These are phyloP conservation scores for Tinamus major DNA, from an alignment of 2,797 vertebrate genomes.

Conservation along the genomic window DNA sequence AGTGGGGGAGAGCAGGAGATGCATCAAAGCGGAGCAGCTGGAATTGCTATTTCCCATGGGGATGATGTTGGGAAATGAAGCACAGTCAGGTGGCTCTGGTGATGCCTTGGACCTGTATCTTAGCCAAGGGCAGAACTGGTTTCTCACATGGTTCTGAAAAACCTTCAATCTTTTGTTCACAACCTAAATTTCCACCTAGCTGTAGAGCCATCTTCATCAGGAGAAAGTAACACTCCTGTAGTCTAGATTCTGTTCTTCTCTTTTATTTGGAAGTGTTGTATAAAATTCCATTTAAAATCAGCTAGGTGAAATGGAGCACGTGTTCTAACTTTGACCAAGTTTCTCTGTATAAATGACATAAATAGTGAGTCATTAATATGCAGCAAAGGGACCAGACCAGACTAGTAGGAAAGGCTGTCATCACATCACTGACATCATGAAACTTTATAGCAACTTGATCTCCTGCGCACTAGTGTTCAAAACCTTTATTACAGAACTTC, in stretches of 20 bases:
- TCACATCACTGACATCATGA: neutral
- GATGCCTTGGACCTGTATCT: neutral
- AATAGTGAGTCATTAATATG: neutral
- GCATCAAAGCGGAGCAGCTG: neutral
- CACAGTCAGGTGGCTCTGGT: rapidly evolving
- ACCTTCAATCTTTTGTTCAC: neutral
- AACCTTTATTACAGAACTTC: constrained; percentile 2
- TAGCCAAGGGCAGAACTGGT: neutral
- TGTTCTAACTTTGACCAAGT: neutral
- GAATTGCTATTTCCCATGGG: rapidly evolving
- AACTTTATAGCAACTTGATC: neutral
- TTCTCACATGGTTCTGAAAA: neutral
- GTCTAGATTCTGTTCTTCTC: neutral
- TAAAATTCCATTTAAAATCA: constrained; percentile 35
- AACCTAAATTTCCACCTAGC: neutral
- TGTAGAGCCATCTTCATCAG: rapidly evolving
- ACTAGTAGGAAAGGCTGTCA: neutral
- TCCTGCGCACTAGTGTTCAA: neutral
- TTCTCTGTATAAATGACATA: neutral
- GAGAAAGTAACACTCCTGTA: neutral
- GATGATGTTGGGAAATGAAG: neutral
- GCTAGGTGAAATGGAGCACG: neutral
- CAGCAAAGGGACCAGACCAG: neutral
- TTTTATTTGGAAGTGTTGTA: constrained; percentile 55
- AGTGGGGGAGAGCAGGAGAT: rapidly evolving